phyloP scores from a whole-genome alignment of 2,888 invertebrate genomes.

The Odontomyia ornata region DNA sequence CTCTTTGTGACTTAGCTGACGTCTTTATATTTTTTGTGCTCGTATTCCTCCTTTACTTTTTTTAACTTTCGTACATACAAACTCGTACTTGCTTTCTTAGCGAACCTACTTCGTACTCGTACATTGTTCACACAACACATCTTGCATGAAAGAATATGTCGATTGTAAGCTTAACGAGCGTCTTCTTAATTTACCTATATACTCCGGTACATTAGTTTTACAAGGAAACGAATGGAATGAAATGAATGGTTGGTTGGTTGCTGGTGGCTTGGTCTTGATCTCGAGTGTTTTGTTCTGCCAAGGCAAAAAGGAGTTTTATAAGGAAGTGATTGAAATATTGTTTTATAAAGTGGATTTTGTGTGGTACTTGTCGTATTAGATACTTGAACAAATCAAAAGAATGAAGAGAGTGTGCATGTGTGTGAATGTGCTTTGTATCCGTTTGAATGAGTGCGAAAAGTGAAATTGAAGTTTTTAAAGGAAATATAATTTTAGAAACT shows the following conservation, averaged over 20 bases:
- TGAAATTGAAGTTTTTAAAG: background rate
- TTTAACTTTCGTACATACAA: background rate
- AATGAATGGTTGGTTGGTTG: background rate
- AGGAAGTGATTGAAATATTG: slow-evolving; percentile 23
- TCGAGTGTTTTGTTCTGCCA: background rate
- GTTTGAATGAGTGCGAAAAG: background rate
- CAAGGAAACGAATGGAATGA: slow-evolving; percentile 17
- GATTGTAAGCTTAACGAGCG: slow-evolving; percentile 27
- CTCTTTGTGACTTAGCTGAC: background rate
- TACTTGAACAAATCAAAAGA: background rate
- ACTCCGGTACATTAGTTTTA: background rate
- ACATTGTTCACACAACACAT: background rate
- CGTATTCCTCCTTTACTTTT: too few relatives aligned
- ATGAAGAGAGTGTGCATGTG: background rate
- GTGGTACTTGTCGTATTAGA: background rate
- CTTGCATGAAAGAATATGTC: slow-evolving; percentile 22
- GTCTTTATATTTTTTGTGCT: background rate
- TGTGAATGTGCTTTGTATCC: too few relatives aligned
- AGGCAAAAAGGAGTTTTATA: slow-evolving; percentile 11
- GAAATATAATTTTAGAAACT: background rate
- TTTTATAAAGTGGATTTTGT: slow-evolving; percentile 26
- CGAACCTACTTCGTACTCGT: background rate
- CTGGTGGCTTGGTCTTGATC: background rate
- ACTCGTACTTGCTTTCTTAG: background rate
- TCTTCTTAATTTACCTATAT: slow-evolving; percentile 32